Evolutionary conservation across 2,113 vertebrate genomes (phyloP), one percentile per base, ranked within the genome.

Genomic region (Progne subis): DNA sequence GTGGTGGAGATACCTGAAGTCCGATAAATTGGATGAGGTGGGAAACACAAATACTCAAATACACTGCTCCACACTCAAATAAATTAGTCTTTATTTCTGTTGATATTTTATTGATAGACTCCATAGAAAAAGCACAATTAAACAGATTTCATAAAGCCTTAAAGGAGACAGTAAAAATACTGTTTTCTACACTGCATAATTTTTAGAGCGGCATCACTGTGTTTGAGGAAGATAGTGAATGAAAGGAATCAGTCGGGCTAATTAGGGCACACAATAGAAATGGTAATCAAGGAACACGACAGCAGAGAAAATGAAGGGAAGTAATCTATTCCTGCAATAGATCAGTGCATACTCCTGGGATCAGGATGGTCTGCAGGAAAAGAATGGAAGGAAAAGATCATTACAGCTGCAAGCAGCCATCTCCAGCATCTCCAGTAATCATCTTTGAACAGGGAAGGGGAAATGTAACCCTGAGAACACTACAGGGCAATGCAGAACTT

Each of bases 211-310:
- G 52, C 23, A 75, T 18, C 70, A 26, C 52, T 44, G 31, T 50
- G 31, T 57, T 91, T 87, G 67, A 82, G 57, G 32, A 61, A 83
- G 89, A 81, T 5, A 70, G 15, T 29, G n/a, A 86, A 81, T 41
- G 78, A 83, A 91, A 86, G 37, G 63, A 81, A 86, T 81, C 64
- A 61, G n/a, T 72, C 83, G 25, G 56, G 34, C 50, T 95, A 92
- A 88, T 91, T 86, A 92, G 63, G 52, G 64, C 26, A 78, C 81
- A 81, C 46, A 89, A 89, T 14, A 83, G 80, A 84, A 94, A 92
- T 59, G n/a, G 18, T 55, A 91, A 95, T 84, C 9, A 16, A 86
- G 23, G 28, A 86, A 77, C 1, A 1, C 18, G 37, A 49, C 31
- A 79, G 59, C 61, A 69, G 55, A 53, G 71, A 49, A 65, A 82